Base-by-base conservation (phyloP, 2,113 vertebrate species). In the Sardina pilchardus region DNA sequence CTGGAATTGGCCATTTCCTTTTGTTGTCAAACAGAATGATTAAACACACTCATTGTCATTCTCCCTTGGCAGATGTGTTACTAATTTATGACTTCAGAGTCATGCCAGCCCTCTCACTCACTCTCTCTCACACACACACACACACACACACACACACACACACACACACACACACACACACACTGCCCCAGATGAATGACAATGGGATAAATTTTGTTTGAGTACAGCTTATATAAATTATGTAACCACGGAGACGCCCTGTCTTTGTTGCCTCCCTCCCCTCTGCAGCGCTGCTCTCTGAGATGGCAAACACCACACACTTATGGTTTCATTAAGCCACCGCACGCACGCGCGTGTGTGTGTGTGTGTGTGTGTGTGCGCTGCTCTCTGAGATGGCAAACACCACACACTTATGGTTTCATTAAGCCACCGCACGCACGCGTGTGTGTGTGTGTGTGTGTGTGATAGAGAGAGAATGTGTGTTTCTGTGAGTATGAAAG, bases 21-120 rank as follows among this genome's bases (percentile, higher is more conserved):
- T 90, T 94, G 93, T 95, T 95, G 94, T 96, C 95, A 95, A 95
- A 96, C 94, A 94, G 94, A 96, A 95, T 95, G 92, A 94, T 93
- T 95, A 95, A 95, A 94, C 92, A 94, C 71, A 89, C 91, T 94
- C 93, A 92, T 95, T 94, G 93, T 93, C 92, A 94, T 90, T 90
- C 92, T 94, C 94, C 93, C 94, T 91, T 91, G 92, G 91, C 92
- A 92, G 87, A 21, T 44, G 83, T 85, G 89, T 95, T 94, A 95
- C 92, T 94, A 94, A 95, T 94, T 94, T 94, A 94, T 94, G 89
- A 92, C 91, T 93, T 92, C 91, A 93, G 90, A 91, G 91, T 92
- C 91, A 93, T 93, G 56, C 56, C 56, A 24, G 44, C 90, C 56
- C n/a, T 3, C 53, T 1, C 83, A 48, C 43, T 78, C 84, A 84